Conservation (phyloP, 2,888 invertebrate genomes). For the Heliothis peltigera region DNA sequence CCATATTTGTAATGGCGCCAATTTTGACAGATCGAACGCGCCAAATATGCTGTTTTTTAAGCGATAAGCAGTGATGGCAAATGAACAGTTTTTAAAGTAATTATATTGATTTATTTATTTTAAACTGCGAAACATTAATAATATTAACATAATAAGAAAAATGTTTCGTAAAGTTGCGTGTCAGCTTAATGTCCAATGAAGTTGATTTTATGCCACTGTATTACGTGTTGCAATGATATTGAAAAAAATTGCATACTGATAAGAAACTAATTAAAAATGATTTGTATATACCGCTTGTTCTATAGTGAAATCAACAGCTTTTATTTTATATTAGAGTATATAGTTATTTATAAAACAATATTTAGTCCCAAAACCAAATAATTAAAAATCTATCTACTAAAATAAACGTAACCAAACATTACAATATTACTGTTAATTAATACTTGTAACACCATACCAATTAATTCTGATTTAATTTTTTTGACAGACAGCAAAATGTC, state of each 20-base stretch:
- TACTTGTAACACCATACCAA: too few relatives aligned
- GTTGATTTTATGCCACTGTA: slow-evolving; percentile 25
- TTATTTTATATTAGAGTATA: too few relatives aligned
- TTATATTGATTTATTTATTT: slow-evolving; percentile 60
- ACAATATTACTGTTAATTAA: too few relatives aligned
- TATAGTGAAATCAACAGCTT: too few relatives aligned
- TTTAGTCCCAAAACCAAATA: too few relatives aligned
- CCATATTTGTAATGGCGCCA: slow-evolving; percentile 67
- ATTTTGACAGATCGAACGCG: slow-evolving; percentile 62
- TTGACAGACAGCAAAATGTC: too few relatives aligned
- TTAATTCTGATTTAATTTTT: too few relatives aligned
- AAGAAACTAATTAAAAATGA: slow-evolving; percentile 3
- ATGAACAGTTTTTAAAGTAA: slow-evolving; percentile 59
- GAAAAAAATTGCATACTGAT: not conserved
- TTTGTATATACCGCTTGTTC: not conserved
- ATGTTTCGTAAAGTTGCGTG: slow-evolving; percentile 42
- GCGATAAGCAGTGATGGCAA: slow-evolving; percentile 57
- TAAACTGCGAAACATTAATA: slow-evolving; percentile 38
- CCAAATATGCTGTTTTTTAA: slow-evolving; percentile 62
- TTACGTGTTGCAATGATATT: slow-evolving; percentile 22
- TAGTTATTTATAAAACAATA: too few relatives aligned
- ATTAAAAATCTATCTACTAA: too few relatives aligned
- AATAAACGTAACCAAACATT: too few relatives aligned
- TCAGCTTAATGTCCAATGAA: slow-evolving; percentile 30
- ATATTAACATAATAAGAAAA: slow-evolving; percentile 41